Percentiles rank a stretch among this genome's conserved stretches.
Conservation (phyloP, 2,888 invertebrate genomes). For the Idaea biselata region DNA sequence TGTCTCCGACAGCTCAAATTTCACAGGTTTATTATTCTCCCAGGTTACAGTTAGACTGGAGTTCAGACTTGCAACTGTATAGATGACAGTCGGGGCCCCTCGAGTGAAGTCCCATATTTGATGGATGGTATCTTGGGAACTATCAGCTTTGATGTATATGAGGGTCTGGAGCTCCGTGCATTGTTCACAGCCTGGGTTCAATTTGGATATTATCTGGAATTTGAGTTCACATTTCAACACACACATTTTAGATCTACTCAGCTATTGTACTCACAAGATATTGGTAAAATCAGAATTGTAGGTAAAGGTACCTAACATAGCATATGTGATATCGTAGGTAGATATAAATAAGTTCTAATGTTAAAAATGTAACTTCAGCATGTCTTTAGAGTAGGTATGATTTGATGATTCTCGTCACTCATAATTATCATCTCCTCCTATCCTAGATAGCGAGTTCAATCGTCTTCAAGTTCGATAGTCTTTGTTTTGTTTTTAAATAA, state of each 20-base stretch:
- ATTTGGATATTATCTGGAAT: constrained; percentile 53
- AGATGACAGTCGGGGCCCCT: constrained; percentile 79
- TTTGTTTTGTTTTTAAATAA: not conserved
- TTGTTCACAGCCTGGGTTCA: constrained; percentile 60
- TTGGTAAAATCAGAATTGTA: constrained; percentile 17
- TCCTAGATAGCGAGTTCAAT: too few relatives aligned
- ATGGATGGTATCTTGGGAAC: constrained; percentile 81
- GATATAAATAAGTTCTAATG: not conserved
- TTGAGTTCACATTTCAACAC: not conserved
- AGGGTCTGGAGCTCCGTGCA: constrained; percentile 59
- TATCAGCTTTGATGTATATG: constrained; percentile 78
- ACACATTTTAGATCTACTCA: too few relatives aligned
- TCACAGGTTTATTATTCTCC: constrained; percentile 50
- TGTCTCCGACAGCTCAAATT: constrained; percentile 63
- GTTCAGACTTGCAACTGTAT: constrained; percentile 71
- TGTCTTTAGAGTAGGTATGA: too few relatives aligned
- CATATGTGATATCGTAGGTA: not conserved
- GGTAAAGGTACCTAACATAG: constrained; percentile 17
- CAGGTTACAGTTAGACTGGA: constrained; percentile 75
- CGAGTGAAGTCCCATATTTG: constrained; percentile 84
- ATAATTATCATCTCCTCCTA: too few relatives aligned
- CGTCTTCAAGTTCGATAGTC: not conserved
- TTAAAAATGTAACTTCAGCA: too few relatives aligned
- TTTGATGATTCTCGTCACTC: too few relatives aligned
- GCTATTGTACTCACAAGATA: too few relatives aligned